Evolutionary conservation across 2,113 vertebrate species (phyloP).

Genomic region (Hypocryptadius cinnamomeus): DNA sequence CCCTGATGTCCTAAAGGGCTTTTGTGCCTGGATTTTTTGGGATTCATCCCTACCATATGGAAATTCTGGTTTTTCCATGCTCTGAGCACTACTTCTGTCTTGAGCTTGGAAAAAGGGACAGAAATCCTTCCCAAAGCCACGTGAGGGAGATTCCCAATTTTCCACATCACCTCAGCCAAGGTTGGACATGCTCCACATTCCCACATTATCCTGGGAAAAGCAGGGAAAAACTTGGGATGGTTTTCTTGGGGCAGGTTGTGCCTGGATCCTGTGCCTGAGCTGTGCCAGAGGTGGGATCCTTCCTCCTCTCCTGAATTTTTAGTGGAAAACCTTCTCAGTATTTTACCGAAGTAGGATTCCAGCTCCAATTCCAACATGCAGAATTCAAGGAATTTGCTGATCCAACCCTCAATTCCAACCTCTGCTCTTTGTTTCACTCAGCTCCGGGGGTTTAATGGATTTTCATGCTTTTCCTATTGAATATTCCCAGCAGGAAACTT

Average conservation of each 20-base stretch:
- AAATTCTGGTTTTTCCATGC: rapidly evolving
- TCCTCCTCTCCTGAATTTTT: not conserved
- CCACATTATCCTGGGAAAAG: not conserved
- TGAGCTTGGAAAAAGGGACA: not conserved
- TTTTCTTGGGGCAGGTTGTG: rapidly evolving
- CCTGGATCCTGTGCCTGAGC: not conserved
- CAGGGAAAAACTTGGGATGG: not conserved
- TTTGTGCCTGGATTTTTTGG: rapidly evolving
- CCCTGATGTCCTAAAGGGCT: rapidly evolving
- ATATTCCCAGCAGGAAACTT: not conserved
- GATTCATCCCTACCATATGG: rapidly evolving
- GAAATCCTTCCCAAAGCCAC: not conserved
- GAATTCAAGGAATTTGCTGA: not conserved
- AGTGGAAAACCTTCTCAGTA: rapidly evolving
- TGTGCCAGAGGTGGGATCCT: rapidly evolving
- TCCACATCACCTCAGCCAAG: not conserved
- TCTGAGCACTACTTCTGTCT: rapidly evolving
- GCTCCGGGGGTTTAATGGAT: not conserved
- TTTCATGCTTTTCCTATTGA: not conserved
- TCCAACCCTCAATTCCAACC: not conserved
- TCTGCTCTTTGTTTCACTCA: not conserved
- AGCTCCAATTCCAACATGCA: rapidly evolving
- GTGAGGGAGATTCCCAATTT: not conserved
- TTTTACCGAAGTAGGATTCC: not conserved
- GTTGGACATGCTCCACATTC: not conserved